Evolutionary conservation across 2,113 vertebrate genomes (phyloP).

Genomic region (Tenebrosternarchus preto): DNA sequence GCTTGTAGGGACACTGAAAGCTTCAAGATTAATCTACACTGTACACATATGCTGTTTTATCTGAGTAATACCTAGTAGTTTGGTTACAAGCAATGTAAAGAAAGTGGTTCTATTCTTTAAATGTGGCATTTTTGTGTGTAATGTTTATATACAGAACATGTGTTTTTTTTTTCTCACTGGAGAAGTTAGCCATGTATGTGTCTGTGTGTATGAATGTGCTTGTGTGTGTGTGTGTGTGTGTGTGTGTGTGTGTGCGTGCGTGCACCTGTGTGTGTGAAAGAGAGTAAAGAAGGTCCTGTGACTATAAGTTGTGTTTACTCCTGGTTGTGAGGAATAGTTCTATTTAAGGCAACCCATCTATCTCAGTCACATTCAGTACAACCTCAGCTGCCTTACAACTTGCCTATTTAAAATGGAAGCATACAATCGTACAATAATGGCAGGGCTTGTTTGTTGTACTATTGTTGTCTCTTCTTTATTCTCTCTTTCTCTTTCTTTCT

Average conservation of each 20-base stretch:
- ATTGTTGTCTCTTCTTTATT: slow-evolving; percentile 48
- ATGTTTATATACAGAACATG: neutral
- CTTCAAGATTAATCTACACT: neutral
- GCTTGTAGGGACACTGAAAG: neutral
- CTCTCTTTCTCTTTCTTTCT: slow-evolving; percentile 25
- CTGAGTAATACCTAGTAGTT: neutral
- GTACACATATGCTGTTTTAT: neutral
- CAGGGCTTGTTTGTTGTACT: slow-evolving; percentile 57
- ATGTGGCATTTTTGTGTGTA: neutral
- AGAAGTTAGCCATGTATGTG: neutral
- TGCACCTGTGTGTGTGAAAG: slow-evolving; percentile 22
- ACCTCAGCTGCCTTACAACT: slow-evolving; percentile 46
- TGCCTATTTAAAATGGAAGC: slow-evolving; percentile 64
- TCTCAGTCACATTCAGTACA: slow-evolving; percentile 67
- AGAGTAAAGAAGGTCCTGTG: slow-evolving; percentile 52
- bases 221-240: slow-evolving; percentile 36
- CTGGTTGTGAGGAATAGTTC: slow-evolving; percentile 65
- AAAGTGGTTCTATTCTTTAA: neutral
- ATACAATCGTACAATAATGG: slow-evolving; percentile 54
- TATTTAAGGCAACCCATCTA: slow-evolving; percentile 67
- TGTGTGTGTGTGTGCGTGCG: slow-evolving; percentile 32
- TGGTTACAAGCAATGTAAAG: neutral
- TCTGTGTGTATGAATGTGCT: neutral
- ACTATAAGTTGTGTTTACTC: slow-evolving; percentile 63
- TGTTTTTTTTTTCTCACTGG: slow-evolving; percentile 4